phyloP scores from a whole-genome alignment of 1,140 invertebrate genomes.

The Drosophila bifasciata region DNA sequence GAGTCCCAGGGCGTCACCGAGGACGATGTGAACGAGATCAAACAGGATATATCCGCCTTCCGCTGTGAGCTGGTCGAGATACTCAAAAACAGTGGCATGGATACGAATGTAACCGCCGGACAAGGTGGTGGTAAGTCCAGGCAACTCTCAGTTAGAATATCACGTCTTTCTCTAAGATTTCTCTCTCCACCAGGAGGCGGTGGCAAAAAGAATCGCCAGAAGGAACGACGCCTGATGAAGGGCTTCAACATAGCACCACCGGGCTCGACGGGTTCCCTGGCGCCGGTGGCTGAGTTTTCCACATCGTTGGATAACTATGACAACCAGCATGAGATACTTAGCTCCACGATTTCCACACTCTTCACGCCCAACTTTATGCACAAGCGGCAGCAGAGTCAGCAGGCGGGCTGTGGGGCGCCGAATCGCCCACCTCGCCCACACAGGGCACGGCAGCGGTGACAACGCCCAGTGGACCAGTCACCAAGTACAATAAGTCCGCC shows the following conservation, averaged over 20 bases:
- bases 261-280: constrained; percentile 86
- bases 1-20: constrained; percentile 98
- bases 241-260: constrained; percentile 95
- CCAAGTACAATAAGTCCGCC: constrained; percentile 82
- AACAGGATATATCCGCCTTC: constrained; percentile 98
- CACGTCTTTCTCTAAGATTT: constrained; percentile 9
- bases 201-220: constrained; percentile 96
- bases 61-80: constrained; percentile 98
- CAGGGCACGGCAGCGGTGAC: constrained; percentile 10
- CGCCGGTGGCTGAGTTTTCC: constrained; percentile 91
- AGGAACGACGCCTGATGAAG: constrained; percentile 96
- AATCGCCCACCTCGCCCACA: constrained; percentile 66
- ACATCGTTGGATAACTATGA: constrained; percentile 88
- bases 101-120: constrained; percentile 92
- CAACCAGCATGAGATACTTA: constrained; percentile 78
- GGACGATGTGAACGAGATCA: constrained; percentile 99
- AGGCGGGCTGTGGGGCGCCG: constrained; percentile 36
- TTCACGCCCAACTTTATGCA: constrained; percentile 84
- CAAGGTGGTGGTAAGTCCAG: constrained; percentile 71
- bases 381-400: constrained; percentile 63
- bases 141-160: not conserved
- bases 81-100: constrained; percentile 96
- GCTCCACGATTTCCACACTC: constrained; percentile 73
- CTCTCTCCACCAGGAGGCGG: constrained; percentile 88
- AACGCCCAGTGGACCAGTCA: constrained; percentile 28